Conservation (phyloP, 2,888 invertebrate genomes). For the Drosophila prostipennis region DNA sequence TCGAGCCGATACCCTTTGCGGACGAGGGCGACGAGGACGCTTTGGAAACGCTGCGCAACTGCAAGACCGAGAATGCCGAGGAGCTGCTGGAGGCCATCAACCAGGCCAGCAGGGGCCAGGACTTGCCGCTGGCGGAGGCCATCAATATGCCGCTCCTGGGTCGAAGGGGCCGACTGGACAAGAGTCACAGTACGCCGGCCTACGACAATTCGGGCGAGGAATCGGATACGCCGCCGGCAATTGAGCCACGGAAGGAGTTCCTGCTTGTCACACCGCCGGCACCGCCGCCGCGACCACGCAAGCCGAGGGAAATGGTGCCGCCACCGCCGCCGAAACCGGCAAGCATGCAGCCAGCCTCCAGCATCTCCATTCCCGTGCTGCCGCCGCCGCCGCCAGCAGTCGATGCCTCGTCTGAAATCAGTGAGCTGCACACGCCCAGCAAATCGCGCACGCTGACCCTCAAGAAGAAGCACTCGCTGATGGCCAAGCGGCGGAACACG, state of each 20-base stretch:
- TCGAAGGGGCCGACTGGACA: slow-evolving; percentile 88
- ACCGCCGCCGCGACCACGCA: slow-evolving; percentile 84
- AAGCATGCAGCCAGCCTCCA: slow-evolving; percentile 58
- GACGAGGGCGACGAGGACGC: slow-evolving; percentile 82
- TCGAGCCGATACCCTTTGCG: slow-evolving; percentile 84
- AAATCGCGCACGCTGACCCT: slow-evolving; percentile 86
- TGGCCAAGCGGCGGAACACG: slow-evolving; percentile 90
- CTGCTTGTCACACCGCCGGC: slow-evolving; percentile 83
- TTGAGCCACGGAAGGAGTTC: slow-evolving; percentile 84
- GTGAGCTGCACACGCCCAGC: slow-evolving; percentile 82
- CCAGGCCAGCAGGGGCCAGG: slow-evolving; percentile 47
- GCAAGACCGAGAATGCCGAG: slow-evolving; percentile 52
- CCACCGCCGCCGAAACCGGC: slow-evolving; percentile 85
- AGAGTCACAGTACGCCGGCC: slow-evolving; percentile 93
- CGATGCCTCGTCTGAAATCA: slow-evolving; percentile 63
- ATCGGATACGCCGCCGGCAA: slow-evolving; percentile 83
- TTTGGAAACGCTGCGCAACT: slow-evolving; percentile 66
- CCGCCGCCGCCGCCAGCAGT: slow-evolving; percentile 2
- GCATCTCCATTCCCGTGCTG: slow-evolving; percentile 23
- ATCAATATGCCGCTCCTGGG: slow-evolving; percentile 73
- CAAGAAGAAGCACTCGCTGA: slow-evolving; percentile 90
- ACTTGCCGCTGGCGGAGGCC: slow-evolving; percentile 74
- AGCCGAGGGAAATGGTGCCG: slow-evolving; percentile 83
- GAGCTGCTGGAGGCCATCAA: slow-evolving; percentile 64
- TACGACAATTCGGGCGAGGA: slow-evolving; percentile 87